These are phyloP conservation scores for Nesospiza acunhae DNA, from an alignment of 2,113 vertebrate genomes.

Conservation along the genomic window DNA sequence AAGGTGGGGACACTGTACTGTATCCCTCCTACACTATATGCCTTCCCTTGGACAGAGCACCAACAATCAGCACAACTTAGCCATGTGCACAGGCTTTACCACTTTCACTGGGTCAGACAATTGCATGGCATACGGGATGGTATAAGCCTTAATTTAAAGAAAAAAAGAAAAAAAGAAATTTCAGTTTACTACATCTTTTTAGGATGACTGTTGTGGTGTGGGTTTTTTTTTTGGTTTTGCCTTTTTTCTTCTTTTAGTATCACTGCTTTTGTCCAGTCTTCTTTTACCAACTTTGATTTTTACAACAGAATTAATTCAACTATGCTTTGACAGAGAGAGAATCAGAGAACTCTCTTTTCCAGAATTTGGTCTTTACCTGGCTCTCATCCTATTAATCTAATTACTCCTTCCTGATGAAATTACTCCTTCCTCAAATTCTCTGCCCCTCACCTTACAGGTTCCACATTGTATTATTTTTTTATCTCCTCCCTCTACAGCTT, in stretches of 20 bases:
- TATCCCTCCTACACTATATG: not conserved
- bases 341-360: not conserved
- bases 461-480: not conserved
- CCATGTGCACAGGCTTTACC: not conserved
- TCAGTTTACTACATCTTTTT: not conserved
- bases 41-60: not conserved
- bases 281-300: not conserved
- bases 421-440: not conserved
- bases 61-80: not conserved
- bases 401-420: not conserved
- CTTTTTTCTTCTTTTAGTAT: not conserved
- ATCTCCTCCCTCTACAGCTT: not conserved
- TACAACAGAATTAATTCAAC: not conserved
- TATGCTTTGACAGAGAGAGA: not conserved
- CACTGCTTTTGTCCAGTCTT: not conserved
- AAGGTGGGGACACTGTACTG: not conserved
- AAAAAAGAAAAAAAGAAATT: not conserved
- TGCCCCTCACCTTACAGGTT: not conserved
- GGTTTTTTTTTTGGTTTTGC: rapidly evolving
- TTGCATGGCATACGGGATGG: not conserved
- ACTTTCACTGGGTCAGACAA: not conserved
- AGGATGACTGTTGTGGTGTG: not conserved
- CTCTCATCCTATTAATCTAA: not conserved
- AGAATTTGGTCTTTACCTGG: not conserved
- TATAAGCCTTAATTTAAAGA: not conserved